phyloP scores from a whole-genome alignment of 2,888 invertebrate species.

The Trilocha varians region DNA sequence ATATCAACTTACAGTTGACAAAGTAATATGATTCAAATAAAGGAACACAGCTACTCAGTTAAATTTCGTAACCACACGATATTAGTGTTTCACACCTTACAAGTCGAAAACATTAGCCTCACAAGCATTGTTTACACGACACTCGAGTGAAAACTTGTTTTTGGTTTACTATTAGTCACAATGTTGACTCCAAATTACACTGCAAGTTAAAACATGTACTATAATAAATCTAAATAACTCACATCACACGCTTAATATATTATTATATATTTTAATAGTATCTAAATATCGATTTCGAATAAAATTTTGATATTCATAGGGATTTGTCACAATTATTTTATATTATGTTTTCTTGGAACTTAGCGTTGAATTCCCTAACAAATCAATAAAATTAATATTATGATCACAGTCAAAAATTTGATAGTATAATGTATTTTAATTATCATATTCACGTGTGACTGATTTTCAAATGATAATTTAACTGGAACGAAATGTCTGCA shows the following conservation, averaged over 20 bases:
- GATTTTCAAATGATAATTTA: too few species aligned
- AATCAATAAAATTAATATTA: too few species aligned
- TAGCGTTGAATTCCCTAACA: too few species aligned
- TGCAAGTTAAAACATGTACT: not conserved
- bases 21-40: conserved; percentile 44
- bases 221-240: not conserved
- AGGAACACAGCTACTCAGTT: conserved; percentile 49
- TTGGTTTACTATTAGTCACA: not conserved
- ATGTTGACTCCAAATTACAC: not conserved
- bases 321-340: too few species aligned
- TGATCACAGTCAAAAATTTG: too few species aligned
- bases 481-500: too few species aligned
- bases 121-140: not conserved
- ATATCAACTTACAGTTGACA: conserved; percentile 67
- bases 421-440: too few species aligned
- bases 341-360: too few species aligned
- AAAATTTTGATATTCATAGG: too few species aligned
- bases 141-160: not conserved
- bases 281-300: too few species aligned
- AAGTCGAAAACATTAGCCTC: conserved; percentile 16
- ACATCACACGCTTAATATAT: not conserved
- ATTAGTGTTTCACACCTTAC: conserved; percentile 50
- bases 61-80: conserved; percentile 33
- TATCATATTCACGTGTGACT: too few species aligned
- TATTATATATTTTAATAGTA: too few species aligned